phyloP scores from a whole-genome alignment of 2,797 vertebrate genomes.

The Paedocypris micromegethes region DNA sequence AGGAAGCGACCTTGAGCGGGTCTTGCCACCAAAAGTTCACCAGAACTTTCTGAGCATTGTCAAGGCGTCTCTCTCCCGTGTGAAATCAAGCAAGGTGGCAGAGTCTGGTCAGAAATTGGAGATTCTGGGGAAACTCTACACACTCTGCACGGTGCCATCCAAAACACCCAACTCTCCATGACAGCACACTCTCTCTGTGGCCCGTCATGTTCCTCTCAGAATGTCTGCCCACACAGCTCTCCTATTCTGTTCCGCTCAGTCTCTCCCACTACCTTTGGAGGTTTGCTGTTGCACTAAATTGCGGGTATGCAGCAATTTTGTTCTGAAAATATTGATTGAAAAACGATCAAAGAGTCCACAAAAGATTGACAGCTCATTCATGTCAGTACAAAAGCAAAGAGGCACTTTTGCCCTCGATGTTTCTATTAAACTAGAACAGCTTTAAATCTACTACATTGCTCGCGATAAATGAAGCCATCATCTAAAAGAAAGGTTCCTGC shows the following conservation, averaged over 20 bases:
- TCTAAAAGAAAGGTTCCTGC: constrained; percentile 18
- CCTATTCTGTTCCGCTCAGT: constrained; percentile 6
- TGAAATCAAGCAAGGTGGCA: constrained; percentile 28
- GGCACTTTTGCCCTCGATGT: background rate
- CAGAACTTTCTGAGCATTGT: constrained; percentile 3
- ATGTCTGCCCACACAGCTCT: constrained; percentile 48
- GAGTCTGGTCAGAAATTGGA: constrained; percentile 8
- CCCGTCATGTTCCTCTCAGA: constrained; percentile 40
- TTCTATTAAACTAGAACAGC: constrained; percentile 2
- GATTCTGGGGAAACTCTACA: constrained; percentile 20
- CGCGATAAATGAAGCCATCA: constrained; percentile 12
- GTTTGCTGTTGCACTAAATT: constrained; percentile 39
- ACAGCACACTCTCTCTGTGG: constrained; percentile 42
- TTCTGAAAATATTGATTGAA: background rate
- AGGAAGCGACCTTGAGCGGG: constrained; percentile 30
- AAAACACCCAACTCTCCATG: constrained; percentile 48
- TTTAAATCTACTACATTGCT: constrained; percentile 4
- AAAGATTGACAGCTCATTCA: background rate
- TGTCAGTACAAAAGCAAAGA: background rate
- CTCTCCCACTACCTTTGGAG: constrained; percentile 29
- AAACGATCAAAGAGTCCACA: background rate
- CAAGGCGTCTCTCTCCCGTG: constrained; percentile 26
- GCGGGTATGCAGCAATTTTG: constrained; percentile 25
- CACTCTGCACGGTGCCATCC: constrained; percentile 39
- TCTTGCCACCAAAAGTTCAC: constrained; percentile 6